Evolutionary conservation across 2,797 vertebrate genomes (phyloP).

Genomic region (Danionella dracula): DNA sequence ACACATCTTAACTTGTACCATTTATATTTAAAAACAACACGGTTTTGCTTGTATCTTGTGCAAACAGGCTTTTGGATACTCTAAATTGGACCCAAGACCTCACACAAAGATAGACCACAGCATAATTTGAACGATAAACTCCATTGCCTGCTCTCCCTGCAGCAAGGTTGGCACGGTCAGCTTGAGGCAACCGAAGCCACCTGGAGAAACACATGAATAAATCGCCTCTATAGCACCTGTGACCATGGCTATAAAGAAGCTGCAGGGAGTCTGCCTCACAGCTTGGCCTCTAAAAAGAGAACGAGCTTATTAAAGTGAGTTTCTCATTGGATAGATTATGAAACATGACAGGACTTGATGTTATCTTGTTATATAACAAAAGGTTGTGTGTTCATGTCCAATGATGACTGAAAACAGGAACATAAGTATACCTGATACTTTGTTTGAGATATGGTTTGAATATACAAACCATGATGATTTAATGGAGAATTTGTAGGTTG

Average conservation of each 20-base stretch:
- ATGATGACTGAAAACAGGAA: neutral
- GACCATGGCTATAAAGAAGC: neutral
- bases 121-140: constrained; percentile 1
- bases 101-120: neutral
- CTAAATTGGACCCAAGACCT: constrained; percentile 4
- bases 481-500: too few relatives aligned
- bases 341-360: constrained; percentile 10
- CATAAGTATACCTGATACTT: too few relatives aligned
- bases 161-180: constrained; percentile 41
- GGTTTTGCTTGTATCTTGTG: too few relatives aligned
- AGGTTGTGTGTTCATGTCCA: neutral
- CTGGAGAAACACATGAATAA: constrained; percentile 34
- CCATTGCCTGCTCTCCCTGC: constrained; percentile 6
- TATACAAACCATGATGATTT: too few relatives aligned
- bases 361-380: neutral
- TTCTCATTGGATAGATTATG: neutral
- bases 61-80: neutral
- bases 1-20: too few relatives aligned
- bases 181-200: constrained; percentile 30
- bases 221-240: constrained; percentile 19
- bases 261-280: constrained; percentile 11
- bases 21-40: too few relatives aligned
- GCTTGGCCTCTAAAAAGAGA: neutral
- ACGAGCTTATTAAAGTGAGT: constrained; percentile 11
- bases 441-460: too few relatives aligned